These are phyloP conservation scores for Rhagonycha fulva DNA, from an alignment of 2,888 invertebrate genomes.

Conservation along the genomic window DNA sequence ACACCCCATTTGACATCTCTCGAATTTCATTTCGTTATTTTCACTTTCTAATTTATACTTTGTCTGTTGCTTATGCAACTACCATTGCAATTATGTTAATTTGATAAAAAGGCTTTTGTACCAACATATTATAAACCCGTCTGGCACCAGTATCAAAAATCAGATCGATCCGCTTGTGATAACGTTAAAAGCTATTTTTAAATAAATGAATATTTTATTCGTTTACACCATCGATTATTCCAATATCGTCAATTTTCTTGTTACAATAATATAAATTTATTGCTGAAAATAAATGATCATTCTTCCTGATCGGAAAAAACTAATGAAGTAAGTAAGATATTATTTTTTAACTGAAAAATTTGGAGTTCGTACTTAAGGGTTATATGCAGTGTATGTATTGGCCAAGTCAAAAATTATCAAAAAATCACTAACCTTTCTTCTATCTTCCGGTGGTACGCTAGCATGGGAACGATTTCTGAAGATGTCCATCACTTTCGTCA, in stretches of 20 bases:
- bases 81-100: too few species aligned
- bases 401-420: too few species aligned
- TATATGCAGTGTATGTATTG: neutral
- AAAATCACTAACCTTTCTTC: slow-evolving; percentile 66
- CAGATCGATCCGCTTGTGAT: neutral
- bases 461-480: slow-evolving; percentile 79
- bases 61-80: too few species aligned
- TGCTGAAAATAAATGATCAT: neutral
- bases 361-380: neutral
- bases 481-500: slow-evolving; percentile 91
- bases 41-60: too few species aligned
- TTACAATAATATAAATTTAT: neutral
- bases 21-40: too few species aligned
- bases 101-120: too few species aligned
- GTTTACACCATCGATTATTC: neutral
- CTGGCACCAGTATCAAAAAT: neutral
- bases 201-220: neutral
- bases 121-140: neutral
- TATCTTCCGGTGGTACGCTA: slow-evolving; percentile 69
- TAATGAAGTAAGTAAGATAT: neutral
- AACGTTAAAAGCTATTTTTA: neutral
- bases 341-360: neutral
- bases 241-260: neutral
- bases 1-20: too few species aligned
- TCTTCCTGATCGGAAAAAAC: neutral